Conservation (phyloP, 2,113 vertebrate species). For the Oreochromis tanganicae region DNA sequence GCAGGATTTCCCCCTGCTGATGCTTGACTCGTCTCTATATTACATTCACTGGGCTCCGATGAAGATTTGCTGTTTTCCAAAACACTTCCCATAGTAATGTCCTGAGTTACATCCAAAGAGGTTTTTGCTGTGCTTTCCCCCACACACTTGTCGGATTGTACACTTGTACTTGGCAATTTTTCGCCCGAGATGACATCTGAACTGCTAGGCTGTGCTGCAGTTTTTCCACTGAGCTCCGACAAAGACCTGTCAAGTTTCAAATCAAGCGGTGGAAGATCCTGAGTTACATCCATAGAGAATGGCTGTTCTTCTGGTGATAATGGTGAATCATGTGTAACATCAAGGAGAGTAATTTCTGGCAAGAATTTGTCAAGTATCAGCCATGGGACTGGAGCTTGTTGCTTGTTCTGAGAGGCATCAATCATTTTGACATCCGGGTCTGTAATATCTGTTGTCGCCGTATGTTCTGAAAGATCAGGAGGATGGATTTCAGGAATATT, state of each 20-base stretch:
- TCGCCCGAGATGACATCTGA: not conserved
- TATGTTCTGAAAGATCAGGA: not conserved
- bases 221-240: not conserved
- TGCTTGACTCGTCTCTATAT: not conserved
- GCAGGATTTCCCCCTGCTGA: not conserved
- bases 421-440: not conserved
- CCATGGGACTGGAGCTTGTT: not conserved
- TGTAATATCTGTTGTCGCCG: not conserved
- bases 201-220: not conserved
- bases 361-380: not conserved
- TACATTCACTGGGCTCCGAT: not conserved
- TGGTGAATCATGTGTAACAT: slow-evolving; percentile 21
- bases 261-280: not conserved
- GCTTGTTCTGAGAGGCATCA: not conserved
- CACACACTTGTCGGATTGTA: not conserved
- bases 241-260: not conserved
- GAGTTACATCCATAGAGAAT: not conserved
- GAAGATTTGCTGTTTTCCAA: not conserved
- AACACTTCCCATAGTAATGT: slow-evolving; percentile 12
- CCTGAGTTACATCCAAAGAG: not conserved
- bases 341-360: slow-evolving; percentile 47
- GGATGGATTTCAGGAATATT: not conserved
- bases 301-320: not conserved
- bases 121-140: not conserved
- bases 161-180: not conserved